Conservation (phyloP, 2,888 invertebrate species). For the Exephanes ischioxanthus region DNA sequence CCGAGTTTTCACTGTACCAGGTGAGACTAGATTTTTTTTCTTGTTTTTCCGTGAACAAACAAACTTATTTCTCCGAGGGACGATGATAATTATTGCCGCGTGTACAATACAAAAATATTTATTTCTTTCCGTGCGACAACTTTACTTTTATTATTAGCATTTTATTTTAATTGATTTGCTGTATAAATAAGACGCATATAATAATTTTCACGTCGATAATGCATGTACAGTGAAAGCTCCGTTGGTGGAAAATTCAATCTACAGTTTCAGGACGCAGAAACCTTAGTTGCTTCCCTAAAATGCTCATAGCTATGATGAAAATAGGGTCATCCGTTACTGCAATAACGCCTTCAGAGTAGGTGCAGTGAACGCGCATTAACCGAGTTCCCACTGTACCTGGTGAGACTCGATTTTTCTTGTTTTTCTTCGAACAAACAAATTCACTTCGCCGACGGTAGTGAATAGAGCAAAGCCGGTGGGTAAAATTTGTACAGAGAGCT, state of each 20-base stretch:
- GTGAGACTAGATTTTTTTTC: too few relatives aligned
- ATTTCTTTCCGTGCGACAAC: too few relatives aligned
- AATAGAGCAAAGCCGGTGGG: constrained; percentile 35
- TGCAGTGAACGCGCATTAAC: too few relatives aligned
- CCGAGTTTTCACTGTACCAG: too few relatives aligned
- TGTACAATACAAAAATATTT: too few relatives aligned
- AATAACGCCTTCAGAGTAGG: too few relatives aligned
- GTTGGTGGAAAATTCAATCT: too few relatives aligned
- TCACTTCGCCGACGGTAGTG: constrained; percentile 12
- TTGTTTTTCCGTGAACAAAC: constrained; percentile 8
- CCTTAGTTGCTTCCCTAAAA: too few relatives aligned
- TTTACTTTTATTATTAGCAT: neutral
- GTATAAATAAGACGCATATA: too few relatives aligned
- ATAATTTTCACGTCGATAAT: too few relatives aligned
- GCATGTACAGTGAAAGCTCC: neutral
- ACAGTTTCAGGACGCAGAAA: neutral
- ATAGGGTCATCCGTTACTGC: neutral
- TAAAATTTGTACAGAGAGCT: constrained; percentile 9
- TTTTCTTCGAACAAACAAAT: constrained; percentile 26
- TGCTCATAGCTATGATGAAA: neutral
- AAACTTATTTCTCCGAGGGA: constrained; percentile 11
- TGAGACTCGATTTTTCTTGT: constrained; percentile 6
- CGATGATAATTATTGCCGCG: too few relatives aligned
- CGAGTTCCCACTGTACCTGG: neutral
- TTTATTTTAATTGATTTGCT: neutral